Evolutionary conservation across 2,113 vertebrate genomes (phyloP), one percentile per base, ranked within the genome.

Genomic region (Phalacrocorax carbo): DNA sequence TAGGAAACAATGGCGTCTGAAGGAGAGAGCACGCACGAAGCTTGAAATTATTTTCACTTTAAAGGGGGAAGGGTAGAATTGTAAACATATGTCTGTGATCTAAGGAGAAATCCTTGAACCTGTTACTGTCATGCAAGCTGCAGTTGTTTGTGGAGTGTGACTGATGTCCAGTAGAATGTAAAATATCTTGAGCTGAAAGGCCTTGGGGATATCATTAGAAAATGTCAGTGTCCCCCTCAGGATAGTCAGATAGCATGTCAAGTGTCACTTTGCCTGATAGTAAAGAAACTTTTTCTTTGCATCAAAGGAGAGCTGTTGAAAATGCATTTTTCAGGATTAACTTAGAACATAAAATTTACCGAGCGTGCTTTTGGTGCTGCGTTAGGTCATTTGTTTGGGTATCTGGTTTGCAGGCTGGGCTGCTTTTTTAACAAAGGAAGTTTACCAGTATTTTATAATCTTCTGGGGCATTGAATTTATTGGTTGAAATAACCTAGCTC

Each of bases 51-150:
- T 96, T 97, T 91, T 82, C 68, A 7, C 93, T 97, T 94, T 87
- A 77, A 91, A 93, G 93, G 91, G 81, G 80, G 91, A 89, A 94
- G 87, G 93, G 89, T 42, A 60, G 81, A 89, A 96, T 86, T 97
- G 87, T 93, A 96, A 97, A 97, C 94, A 95, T 87, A 66, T 81
- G 93, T 96, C 94, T 90, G 69, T 96, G 94, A 95, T 94, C 96
- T 94, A 16, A 94, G 90, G 94, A 97, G 94, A 96, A 96, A 94
- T 97, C 94, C 92, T 96, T 97, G 96, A 97, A 97, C 96, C 96
- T 97, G 97, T 97, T 97, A 90, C 97, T 97, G 97, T 97, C 97
- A 96, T 94, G 95, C 94, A 98, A 88, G 94, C 96, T 92, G 94
- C 94, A 92, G 96, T 96, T 97, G 95, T 97, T 96, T 97, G 94